Conservation (phyloP, 30 jellyfish, hydroid and myxozoan genomes). For the Chironex yamaguchii region DNA sequence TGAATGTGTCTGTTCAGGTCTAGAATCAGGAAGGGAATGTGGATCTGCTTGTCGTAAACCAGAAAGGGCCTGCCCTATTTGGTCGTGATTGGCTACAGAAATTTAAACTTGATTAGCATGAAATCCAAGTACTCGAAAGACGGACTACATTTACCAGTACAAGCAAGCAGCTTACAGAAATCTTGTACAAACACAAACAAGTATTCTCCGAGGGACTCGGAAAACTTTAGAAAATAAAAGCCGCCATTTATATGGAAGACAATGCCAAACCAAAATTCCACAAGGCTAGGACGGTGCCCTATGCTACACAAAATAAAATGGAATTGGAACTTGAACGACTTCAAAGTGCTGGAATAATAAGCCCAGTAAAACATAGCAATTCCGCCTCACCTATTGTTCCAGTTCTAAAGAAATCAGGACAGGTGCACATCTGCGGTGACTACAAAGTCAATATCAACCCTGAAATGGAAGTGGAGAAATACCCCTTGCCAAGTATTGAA, state of each 20-base stretch:
- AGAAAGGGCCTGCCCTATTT: constrained; percentile 23
- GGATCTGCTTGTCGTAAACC: neutral
- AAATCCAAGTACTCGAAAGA: neutral
- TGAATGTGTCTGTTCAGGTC: neutral
- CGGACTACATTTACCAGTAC: neutral
- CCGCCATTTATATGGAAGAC: neutral
- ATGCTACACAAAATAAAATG: constrained; percentile 44
- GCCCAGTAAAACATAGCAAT: neutral
- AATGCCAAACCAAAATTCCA: constrained; percentile 53
- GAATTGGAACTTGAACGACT: constrained; percentile 62
- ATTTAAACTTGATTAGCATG: constrained; percentile 29
- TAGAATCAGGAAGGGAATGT: neutral
- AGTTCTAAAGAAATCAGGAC: constrained; percentile 17
- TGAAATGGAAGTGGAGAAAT: constrained; percentile 32
- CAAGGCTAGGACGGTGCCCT: constrained; percentile 73
- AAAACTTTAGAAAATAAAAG: neutral
- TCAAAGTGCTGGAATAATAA: neutral
- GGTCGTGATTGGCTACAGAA: constrained; percentile 29
- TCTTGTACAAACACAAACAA: neutral
- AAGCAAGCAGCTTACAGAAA: neutral
- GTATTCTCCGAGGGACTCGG: constrained; percentile 35
- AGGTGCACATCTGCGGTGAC: constrained; percentile 63
- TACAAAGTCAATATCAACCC: constrained; percentile 56
- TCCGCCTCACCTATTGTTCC: neutral
- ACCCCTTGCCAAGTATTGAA: constrained; percentile 65